These are phyloP conservation scores for Orthosia cruda DNA, from an alignment of 2,888 invertebrate genomes.

Conservation along the genomic window DNA sequence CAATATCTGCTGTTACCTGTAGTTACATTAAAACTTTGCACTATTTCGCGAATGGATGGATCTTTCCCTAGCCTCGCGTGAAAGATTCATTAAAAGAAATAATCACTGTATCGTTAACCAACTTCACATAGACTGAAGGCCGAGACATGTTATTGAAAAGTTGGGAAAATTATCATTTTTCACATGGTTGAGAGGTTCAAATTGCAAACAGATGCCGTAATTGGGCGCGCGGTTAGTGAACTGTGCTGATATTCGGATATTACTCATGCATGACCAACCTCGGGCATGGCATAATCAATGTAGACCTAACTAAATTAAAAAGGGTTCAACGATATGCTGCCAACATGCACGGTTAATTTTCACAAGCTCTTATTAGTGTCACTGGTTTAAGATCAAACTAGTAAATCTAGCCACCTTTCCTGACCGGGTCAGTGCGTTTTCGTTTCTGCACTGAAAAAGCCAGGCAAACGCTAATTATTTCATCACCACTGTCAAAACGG, in stretches of 20 bases:
- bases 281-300: background rate
- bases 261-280: background rate
- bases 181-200: conserved; percentile 3
- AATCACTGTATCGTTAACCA: conserved; percentile 69
- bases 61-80: conserved; percentile 67
- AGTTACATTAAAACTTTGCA: background rate
- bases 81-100: conserved; percentile 70
- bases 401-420: too few species aligned
- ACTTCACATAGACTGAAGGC: conserved; percentile 74
- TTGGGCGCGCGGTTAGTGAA: background rate
- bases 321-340: too few species aligned
- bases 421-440: too few species aligned
- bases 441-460: too few species aligned
- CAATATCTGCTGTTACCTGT: background rate
- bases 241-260: background rate
- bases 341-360: too few species aligned
- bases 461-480: too few species aligned
- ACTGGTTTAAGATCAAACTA: too few species aligned
- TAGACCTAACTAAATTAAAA: too few species aligned
- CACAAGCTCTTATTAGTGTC: too few species aligned
- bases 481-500: too few species aligned
- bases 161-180: conserved; percentile 65
- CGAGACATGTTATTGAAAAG: conserved; percentile 61
- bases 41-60: background rate
- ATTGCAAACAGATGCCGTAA: conserved; percentile 4